Evolutionary conservation across 2,888 invertebrate genomes (phyloP), one percentile per base, ranked within the genome.

Genomic region (Plagodis dolabraria): DNA sequence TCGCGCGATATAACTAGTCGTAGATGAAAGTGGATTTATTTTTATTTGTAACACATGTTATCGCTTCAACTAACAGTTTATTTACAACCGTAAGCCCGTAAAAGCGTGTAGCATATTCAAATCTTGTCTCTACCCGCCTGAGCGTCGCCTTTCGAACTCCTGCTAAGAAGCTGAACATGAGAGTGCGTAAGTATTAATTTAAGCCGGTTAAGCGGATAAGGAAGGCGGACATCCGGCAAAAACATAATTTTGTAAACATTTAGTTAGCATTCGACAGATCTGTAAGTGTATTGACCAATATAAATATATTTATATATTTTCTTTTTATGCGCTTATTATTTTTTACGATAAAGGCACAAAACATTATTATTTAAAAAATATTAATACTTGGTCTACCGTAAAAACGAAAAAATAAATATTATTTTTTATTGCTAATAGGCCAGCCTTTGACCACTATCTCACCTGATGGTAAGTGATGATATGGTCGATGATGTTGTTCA

Each of bases 121-220:
- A 66, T 65, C 56, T 64, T 64, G 67, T 65, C 67, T 56, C 49
- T 53, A 47, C 54, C 60, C 69, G 69, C 33, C 69, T 52, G 52
- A 48, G 53, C 43, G 69, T 64, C 69, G 69, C 69, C 67, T 64
- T 46, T 51, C 52, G 57, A 66, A 61, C 60, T 57, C 53, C 60
- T 53, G 70, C 72, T 75, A 84, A 82, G 81, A 82, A 82, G 47
- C n/a, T n/a, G 49, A n/a, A 5, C 8, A 43, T 44, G 33, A 42
- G 12, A 12, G 11, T 50, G 34, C 22, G 22, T 22, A 2, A 43
- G 11, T 40, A 9, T 1, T 2, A 46, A 4, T 50, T 50, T 50
- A 34, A 8, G 6, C 33, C 50, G 42, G 50, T 42, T 50, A 11
- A 2, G 10, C 35, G 48, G 38, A 48, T 10, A 2, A 5, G 5